These are phyloP conservation scores for Oreocharis arfaki DNA, from an alignment of 2,113 vertebrate species.

Conservation along the genomic window DNA sequence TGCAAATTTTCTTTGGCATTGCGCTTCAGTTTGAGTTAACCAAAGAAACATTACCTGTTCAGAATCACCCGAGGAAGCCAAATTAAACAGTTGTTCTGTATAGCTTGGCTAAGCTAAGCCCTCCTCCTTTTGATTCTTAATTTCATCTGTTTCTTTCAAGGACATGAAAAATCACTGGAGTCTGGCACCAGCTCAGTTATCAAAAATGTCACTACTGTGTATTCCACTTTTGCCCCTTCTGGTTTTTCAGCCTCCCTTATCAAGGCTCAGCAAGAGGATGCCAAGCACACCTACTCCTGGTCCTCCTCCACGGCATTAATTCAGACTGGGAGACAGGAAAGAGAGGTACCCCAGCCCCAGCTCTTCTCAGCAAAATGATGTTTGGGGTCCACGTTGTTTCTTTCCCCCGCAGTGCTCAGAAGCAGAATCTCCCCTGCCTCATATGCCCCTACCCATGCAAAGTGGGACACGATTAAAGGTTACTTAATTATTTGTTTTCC, in stretches of 20 bases:
- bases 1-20: not conserved
- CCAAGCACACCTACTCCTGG: not conserved
- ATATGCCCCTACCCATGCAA: fast-evolving
- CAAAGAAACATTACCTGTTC: not conserved
- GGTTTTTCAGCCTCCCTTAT: not conserved
- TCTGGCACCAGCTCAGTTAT: not conserved
- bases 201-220: not conserved
- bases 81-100: not conserved
- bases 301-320: not conserved
- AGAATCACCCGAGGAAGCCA: not conserved
- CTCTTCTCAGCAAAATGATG: not conserved
- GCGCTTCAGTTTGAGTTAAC: not conserved
- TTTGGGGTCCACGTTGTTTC: not conserved
- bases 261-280: not conserved
- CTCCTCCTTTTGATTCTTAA: not conserved
- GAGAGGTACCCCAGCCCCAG: not conserved
- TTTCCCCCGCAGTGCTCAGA: not conserved
- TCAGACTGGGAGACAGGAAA: not conserved
- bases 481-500: not conserved
- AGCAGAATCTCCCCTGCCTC: not conserved
- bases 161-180: not conserved
- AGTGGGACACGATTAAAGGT: not conserved
- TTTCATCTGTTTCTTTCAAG: not conserved
- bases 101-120: not conserved
- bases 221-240: not conserved